phyloP scores from a whole-genome alignment of 2,797 vertebrate genomes.

The Naso thynnoides region DNA sequence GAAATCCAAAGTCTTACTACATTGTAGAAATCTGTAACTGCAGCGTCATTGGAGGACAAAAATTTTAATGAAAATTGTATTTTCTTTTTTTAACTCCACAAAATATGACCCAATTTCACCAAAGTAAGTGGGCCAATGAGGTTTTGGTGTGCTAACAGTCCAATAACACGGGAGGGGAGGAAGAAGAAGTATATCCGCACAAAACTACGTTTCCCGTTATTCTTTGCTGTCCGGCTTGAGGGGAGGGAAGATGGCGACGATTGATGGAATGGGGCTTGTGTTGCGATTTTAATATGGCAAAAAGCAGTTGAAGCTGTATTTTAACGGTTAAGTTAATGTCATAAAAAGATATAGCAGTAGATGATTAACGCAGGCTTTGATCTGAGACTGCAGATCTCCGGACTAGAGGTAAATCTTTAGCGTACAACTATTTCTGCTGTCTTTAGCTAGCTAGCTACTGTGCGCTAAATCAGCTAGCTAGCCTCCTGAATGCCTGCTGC shows the following conservation, averaged over 20 bases:
- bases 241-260: constrained; percentile 82
- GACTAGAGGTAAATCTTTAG: constrained; percentile 54
- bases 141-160: background rate
- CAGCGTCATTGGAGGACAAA: background rate
- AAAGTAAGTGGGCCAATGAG: no score
- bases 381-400: background rate
- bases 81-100: no score
- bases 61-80: background rate
- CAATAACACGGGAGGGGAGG: background rate
- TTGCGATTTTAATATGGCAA: constrained; percentile 65
- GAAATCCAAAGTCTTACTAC: no score
- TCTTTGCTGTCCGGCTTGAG: constrained; percentile 56
- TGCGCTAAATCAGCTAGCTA: constrained; percentile 51
- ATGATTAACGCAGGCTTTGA: constrained; percentile 4
- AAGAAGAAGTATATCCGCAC: no score
- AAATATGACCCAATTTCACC: no score
- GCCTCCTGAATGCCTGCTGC: constrained; percentile 31
- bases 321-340: background rate
- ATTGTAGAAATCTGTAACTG: no score
- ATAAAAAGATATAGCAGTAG: background rate
- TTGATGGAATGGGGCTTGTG: constrained; percentile 72
- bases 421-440: background rate
- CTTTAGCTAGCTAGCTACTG: constrained; percentile 33
- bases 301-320: constrained; percentile 26
- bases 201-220: constrained; percentile 77